phyloP scores from a whole-genome alignment of 1,140 invertebrate genomes.

The Sitobion miscanthi region DNA sequence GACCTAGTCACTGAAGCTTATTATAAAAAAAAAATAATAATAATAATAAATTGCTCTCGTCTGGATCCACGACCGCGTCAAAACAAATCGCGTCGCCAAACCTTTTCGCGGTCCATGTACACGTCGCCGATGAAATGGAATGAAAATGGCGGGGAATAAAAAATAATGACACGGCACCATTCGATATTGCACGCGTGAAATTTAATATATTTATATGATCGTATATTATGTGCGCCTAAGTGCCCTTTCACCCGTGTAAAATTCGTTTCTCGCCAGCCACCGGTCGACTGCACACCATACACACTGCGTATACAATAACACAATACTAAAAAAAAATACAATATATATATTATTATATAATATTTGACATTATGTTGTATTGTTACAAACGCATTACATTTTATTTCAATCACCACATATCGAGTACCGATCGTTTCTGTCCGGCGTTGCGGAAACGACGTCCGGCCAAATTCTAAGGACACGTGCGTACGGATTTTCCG shows the following conservation, averaged over 20 bases:
- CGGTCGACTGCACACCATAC: not conserved
- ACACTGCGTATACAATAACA: not conserved
- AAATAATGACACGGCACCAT: not conserved
- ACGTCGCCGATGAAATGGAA: not conserved
- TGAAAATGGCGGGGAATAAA: not conserved
- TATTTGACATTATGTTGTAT: not conserved
- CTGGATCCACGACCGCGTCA: not conserved
- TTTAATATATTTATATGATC: not conserved
- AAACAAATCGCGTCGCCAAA: not conserved
- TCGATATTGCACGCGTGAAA: not conserved
- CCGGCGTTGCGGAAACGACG: not conserved
- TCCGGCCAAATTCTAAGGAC: not conserved
- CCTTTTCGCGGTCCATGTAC: no score
- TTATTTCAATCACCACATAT: slow-evolving; percentile 16
- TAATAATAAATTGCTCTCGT: no score
- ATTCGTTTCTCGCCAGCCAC: not conserved
- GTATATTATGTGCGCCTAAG: not conserved
- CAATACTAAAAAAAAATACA: not conserved
- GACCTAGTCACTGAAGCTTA: no score
- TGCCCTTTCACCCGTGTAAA: not conserved
- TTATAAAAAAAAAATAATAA: no score
- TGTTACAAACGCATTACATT: not conserved
- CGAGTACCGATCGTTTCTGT: not conserved
- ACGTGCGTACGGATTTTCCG: not conserved
- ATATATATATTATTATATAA: not conserved